These are phyloP conservation scores for Pseudomyrmex pallidus DNA, from an alignment of 1,140 invertebrate species.

Conservation along the genomic window DNA sequence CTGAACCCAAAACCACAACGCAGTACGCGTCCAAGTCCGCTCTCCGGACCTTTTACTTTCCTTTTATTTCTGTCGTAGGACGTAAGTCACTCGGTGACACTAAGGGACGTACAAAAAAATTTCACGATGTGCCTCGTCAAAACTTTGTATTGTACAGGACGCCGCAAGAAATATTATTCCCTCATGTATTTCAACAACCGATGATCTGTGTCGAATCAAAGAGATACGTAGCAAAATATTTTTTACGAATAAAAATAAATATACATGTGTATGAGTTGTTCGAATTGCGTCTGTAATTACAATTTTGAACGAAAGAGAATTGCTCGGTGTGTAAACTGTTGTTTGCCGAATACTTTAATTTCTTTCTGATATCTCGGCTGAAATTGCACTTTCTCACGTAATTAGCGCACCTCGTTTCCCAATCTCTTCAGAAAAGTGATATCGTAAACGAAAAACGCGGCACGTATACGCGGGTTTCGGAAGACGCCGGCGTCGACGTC, in stretches of 20 bases:
- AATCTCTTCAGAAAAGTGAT: neutral
- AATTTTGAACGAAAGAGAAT: too few relatives aligned
- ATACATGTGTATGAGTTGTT: too few relatives aligned
- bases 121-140: constrained; percentile 29
- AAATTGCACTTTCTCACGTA: too few relatives aligned
- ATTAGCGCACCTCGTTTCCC: too few relatives aligned
- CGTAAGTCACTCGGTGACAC: constrained; percentile 63
- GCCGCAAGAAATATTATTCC: constrained; percentile 13
- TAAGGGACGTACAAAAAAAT: constrained; percentile 61
- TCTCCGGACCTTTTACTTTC: constrained; percentile 35
- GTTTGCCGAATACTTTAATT: too few relatives aligned
- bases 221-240: neutral
- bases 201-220: neutral
- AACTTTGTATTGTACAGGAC: constrained; percentile 17
- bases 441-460: neutral
- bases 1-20: constrained; percentile 77
- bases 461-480: constrained; percentile 19
- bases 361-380: too few relatives aligned
- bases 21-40: constrained; percentile 50
- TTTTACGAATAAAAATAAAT: too few relatives aligned
- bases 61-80: constrained; percentile 54
- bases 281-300: too few relatives aligned
- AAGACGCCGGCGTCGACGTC: constrained; percentile 63
- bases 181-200: neutral
- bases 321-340: too few relatives aligned